phyloP scores from a whole-genome alignment of 2,113 vertebrate species.

The Hystrix cristata region DNA sequence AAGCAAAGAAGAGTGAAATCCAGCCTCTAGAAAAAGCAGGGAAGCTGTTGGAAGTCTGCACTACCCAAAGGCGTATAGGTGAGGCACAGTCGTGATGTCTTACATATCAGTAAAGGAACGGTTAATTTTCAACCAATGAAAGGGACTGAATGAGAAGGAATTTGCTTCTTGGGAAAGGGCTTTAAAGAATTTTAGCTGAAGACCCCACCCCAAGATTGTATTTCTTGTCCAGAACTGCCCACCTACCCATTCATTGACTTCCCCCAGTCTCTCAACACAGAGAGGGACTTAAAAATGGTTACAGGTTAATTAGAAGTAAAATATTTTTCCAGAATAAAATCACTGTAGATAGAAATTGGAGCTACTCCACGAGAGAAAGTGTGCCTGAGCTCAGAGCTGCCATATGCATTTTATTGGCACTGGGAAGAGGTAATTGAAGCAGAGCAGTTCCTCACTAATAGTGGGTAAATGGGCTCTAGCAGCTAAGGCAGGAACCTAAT shows the following conservation, averaged over 20 bases:
- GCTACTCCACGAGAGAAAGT: constrained; percentile 61
- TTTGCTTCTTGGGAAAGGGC: not conserved
- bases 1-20: not conserved
- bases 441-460: constrained; percentile 64
- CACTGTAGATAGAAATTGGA: constrained; percentile 73
- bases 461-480: constrained; percentile 65
- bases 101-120: not conserved
- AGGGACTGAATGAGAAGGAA: not conserved
- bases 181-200: not conserved
- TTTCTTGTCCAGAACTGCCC: not conserved
- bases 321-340: constrained; percentile 81
- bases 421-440: constrained; percentile 54
- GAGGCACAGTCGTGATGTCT: not conserved
- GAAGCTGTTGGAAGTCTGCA: not conserved
- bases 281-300: constrained; percentile 67
- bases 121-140: not conserved
- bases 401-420: constrained; percentile 24
- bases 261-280: not conserved
- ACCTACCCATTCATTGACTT: not conserved
- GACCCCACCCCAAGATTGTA: not conserved
- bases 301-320: constrained; percentile 78
- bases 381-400: constrained; percentile 38
- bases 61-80: fast-evolving
- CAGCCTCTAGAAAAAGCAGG: not conserved
- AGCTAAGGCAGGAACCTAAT: not conserved